Evolutionary conservation across 2,113 vertebrate genomes (phyloP).

Genomic region (Sceloporus undulatus): DNA sequence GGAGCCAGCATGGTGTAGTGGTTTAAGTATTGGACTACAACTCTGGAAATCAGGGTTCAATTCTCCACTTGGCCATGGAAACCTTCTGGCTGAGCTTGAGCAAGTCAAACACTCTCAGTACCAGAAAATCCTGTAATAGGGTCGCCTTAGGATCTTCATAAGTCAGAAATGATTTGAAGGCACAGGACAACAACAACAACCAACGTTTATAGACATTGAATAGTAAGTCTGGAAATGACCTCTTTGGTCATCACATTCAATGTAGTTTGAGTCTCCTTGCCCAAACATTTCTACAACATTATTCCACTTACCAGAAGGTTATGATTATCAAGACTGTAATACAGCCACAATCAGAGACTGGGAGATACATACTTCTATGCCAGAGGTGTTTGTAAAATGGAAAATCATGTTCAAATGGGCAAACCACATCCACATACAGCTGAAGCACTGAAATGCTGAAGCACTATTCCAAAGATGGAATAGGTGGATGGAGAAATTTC

Average conservation of each 20-base stretch:
- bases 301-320: background rate
- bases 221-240: background rate
- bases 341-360: background rate
- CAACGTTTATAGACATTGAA: conserved; percentile 1
- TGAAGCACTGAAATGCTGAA: background rate
- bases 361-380: background rate
- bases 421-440: background rate
- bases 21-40: no score
- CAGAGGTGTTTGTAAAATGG: background rate
- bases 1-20: no score
- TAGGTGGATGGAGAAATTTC: no score
- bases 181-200: no score
- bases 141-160: no score
- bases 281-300: background rate
- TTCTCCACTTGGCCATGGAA: no score
- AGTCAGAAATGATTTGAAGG: no score
- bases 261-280: background rate
- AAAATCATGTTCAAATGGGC: background rate
- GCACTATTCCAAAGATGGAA: no score
- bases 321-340: background rate
- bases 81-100: no score
- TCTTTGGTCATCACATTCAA: background rate
- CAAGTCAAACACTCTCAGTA: no score
- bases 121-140: no score
- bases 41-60: no score